Conservation (phyloP, 2,113 vertebrate species). For the Thunnus thynnus region DNA sequence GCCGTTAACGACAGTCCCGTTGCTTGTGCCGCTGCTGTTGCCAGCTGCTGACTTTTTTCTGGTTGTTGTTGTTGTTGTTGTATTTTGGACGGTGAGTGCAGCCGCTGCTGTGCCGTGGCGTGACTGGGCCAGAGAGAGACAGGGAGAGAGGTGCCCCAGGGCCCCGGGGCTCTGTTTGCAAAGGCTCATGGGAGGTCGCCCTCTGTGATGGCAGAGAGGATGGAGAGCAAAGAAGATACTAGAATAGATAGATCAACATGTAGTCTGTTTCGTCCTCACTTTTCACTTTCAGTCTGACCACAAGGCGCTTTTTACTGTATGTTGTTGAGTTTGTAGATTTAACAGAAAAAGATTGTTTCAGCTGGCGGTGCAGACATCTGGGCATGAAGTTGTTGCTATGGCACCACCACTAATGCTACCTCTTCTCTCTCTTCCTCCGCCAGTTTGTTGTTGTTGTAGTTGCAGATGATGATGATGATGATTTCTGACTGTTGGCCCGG, state of each 20-base stretch:
- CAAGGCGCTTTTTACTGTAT: background rate
- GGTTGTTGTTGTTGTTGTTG: slow-evolving; percentile 46
- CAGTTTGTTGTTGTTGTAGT: slow-evolving; percentile 55
- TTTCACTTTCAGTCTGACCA: background rate
- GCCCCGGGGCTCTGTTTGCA: slow-evolving; percentile 78
- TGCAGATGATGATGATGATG: slow-evolving; percentile 48
- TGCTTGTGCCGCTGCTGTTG: slow-evolving; percentile 39
- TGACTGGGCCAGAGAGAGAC: slow-evolving; percentile 66
- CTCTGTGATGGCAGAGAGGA: slow-evolving; percentile 63
- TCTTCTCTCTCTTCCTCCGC: slow-evolving; percentile 26
- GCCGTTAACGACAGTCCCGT: slow-evolving; percentile 63
- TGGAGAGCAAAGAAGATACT: slow-evolving; percentile 60
- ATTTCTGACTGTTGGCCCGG: slow-evolving; percentile 48
- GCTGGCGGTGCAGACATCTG: slow-evolving; percentile 37
- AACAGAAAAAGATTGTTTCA: slow-evolving; percentile 5
- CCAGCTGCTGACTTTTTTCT: slow-evolving; percentile 64
- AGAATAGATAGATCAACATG: slow-evolving; percentile 55
- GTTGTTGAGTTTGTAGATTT: slow-evolving; percentile 22
- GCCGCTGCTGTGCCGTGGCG: slow-evolving; percentile 60
- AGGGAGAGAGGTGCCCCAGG: slow-evolving; percentile 67
- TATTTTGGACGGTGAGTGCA: slow-evolving; percentile 60
- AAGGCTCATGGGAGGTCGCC: slow-evolving; percentile 82
- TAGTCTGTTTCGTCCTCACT: slow-evolving; percentile 20
- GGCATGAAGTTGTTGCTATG: slow-evolving; percentile 70
- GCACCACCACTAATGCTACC: slow-evolving; percentile 51